Conservation (phyloP, 2,113 vertebrate species). For the Epinephelus cyanopodus region DNA sequence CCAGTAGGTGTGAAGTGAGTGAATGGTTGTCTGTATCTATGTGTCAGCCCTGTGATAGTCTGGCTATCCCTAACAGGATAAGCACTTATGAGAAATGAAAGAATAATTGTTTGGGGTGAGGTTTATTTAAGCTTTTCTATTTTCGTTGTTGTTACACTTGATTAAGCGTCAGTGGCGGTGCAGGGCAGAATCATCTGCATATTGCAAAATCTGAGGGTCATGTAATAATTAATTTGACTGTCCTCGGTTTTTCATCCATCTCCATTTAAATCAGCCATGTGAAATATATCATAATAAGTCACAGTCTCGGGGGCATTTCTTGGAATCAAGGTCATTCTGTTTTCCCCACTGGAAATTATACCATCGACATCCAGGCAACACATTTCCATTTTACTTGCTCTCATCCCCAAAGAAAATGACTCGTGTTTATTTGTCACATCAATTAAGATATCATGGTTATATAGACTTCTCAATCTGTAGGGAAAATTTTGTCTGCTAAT, state of each 20-base stretch:
- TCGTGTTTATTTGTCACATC: slow-evolving; percentile 75
- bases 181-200: slow-evolving; percentile 22
- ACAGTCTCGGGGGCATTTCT: slow-evolving; percentile 26
- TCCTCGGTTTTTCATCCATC: neutral
- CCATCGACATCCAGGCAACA: neutral
- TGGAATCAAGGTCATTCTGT: slow-evolving; percentile 52
- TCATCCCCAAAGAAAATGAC: slow-evolving; percentile 62
- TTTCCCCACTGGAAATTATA: neutral
- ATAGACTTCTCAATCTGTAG: slow-evolving; percentile 61
- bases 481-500: slow-evolving; percentile 76
- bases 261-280: slow-evolving; percentile 27
- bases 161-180: neutral
- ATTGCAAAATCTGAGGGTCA: slow-evolving; percentile 6
- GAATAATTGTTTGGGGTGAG: neutral
- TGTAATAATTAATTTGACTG: slow-evolving; percentile 7
- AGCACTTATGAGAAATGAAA: too few species aligned
- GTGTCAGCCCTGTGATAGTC: too few species aligned
- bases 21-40: too few species aligned
- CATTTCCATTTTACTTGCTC: slow-evolving; percentile 16
- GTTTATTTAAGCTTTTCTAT: neutral
- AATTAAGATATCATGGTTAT: slow-evolving; percentile 75
- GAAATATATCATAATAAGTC: slow-evolving; percentile 17
- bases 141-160: neutral
- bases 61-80: too few species aligned
- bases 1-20: too few species aligned